Conservation (phyloP, 1,140 invertebrate genomes). For the Anagrus nilaparvatae region DNA sequence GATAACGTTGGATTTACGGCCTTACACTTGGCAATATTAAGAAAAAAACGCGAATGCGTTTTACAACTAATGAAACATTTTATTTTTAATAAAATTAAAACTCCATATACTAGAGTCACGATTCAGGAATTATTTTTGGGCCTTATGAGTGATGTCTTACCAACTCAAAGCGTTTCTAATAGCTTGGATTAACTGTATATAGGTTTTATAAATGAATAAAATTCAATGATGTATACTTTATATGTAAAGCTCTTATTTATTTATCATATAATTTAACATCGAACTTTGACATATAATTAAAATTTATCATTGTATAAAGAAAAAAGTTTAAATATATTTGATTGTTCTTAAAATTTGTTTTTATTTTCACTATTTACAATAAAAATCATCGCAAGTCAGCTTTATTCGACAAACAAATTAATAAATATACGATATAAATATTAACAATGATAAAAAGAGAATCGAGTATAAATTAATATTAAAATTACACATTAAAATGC, state of each 20-base stretch:
- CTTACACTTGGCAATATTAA: constrained; percentile 20
- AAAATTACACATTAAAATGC: no score
- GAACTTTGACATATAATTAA: not conserved
- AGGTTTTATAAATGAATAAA: no score
- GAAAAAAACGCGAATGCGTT: constrained; percentile 16
- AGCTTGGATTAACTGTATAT: no score
- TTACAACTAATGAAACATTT: constrained; percentile 13
- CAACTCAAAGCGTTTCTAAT: not conserved
- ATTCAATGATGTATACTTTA: not conserved
- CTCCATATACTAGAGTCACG: constrained; percentile 5
- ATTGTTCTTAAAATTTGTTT: no score
- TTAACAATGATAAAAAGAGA: no score
- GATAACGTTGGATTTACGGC: constrained; percentile 19
- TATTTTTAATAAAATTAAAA: not conserved
- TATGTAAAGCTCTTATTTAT: not conserved
- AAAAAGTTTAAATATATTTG: not conserved
- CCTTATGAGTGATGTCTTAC: constrained; percentile 9
- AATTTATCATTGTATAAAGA: not conserved
- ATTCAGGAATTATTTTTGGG: constrained; percentile 9
- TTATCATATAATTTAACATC: not conserved
- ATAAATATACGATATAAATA: no score
- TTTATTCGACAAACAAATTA: no score
- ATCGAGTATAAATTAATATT: no score
- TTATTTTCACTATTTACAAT: no score
- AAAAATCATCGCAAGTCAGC: no score